phyloP scores from a whole-genome alignment of 23 tunicate genomes.

The Styela plicata region DNA sequence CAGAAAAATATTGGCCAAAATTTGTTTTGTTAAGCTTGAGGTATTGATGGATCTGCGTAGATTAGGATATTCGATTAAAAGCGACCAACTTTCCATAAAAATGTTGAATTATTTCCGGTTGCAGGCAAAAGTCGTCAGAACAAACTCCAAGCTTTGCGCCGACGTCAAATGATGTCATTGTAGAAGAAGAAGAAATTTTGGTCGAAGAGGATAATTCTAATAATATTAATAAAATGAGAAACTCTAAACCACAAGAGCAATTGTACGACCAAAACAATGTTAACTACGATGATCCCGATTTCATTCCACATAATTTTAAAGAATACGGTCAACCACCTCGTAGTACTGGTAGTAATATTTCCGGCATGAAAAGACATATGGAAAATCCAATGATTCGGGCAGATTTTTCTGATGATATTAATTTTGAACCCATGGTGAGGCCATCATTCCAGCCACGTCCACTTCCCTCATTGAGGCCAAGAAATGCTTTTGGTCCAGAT shows the following conservation, averaged over 20 bases:
- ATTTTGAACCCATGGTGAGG: background rate
- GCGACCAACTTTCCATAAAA: too few relatives aligned
- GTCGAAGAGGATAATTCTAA: constrained; percentile 9
- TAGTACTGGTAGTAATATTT: background rate
- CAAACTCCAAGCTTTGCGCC: constrained; percentile 6
- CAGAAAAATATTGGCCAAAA: too few relatives aligned
- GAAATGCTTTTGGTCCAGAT: too few relatives aligned
- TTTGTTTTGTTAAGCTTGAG: too few relatives aligned
- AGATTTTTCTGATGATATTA: background rate
- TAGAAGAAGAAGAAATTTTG: constrained; percentile 27
- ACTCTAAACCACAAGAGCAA: background rate
- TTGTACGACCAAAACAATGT: background rate
- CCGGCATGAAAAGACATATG: background rate
- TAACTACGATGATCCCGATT: too few relatives aligned
- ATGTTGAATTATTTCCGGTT: too few relatives aligned
- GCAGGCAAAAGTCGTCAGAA: constrained; percentile 15
- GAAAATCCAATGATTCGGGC: background rate
- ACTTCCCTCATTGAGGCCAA: background rate
- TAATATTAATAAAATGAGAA: background rate
- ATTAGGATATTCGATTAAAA: too few relatives aligned
- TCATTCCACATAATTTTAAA: background rate
- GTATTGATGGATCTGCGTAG: too few relatives aligned
- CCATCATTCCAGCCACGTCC: background rate
- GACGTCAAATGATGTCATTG: constrained; percentile 9
- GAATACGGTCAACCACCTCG: background rate